Evolutionary conservation across 1,140 invertebrate species (phyloP).

Genomic region (Bombus picipes): DNA sequence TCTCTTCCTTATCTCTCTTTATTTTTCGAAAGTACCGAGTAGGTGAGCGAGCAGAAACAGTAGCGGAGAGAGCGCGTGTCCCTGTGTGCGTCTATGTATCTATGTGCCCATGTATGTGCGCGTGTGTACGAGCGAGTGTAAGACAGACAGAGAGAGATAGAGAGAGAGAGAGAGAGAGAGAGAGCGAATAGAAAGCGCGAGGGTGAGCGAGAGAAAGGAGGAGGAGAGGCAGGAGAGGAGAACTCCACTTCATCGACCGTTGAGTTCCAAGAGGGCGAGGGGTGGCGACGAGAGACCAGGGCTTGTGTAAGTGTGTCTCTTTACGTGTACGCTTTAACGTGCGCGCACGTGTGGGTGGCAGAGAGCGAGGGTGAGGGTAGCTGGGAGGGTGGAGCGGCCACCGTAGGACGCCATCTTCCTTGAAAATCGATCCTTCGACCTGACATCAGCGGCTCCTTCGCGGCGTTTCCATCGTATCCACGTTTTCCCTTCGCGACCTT

Average conservation of each 20-base stretch:
- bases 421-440: conserved; percentile 59
- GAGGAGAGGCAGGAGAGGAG: not conserved
- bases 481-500: not conserved
- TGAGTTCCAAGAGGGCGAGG: conserved; percentile 17
- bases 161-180: not conserved
- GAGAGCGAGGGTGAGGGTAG: conserved; percentile 13
- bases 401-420: conserved; percentile 58
- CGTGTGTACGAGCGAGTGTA: too few species aligned
- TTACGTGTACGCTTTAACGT: not conserved
- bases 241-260: conserved; percentile 61
- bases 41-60: conserved; percentile 24
- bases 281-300: conserved; percentile 2
- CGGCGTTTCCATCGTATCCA: not conserved
- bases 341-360: not conserved
- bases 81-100: not conserved
- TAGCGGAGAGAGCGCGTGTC: too few species aligned
- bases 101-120: too few species aligned
- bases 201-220: not conserved
- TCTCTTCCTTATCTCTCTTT: conserved; percentile 26
- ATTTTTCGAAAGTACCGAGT: conserved; percentile 44
- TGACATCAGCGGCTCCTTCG: conserved; percentile 34
- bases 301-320: not conserved
- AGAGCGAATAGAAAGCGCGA: not conserved
- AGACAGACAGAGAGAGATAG: not conserved
- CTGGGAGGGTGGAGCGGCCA: conserved; percentile 6